Conservation (phyloP, 2,113 vertebrate species). For the Prietella phreatophila region DNA sequence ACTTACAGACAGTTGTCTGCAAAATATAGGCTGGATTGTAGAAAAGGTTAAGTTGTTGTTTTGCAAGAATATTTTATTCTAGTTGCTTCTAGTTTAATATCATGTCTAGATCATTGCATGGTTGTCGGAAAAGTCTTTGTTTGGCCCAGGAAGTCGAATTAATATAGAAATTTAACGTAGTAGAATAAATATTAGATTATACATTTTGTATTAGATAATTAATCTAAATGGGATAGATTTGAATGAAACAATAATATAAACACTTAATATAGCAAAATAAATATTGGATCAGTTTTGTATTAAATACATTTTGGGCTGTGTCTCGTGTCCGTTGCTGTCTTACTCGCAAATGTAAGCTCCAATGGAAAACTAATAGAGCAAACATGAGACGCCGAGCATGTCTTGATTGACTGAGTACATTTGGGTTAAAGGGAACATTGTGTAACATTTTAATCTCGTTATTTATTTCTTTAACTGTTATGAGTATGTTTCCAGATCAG, state of each 20-base stretch:
- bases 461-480: neutral
- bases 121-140: neutral
- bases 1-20: neutral
- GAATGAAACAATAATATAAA: neutral
- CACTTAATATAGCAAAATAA: neutral
- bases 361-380: neutral
- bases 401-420: neutral
- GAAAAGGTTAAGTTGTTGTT: neutral
- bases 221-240: neutral
- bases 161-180: neutral
- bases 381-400: neutral
- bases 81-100: neutral
- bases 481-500: neutral
- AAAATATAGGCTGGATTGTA: neutral
- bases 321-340: neutral
- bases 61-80: neutral
- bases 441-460: neutral
- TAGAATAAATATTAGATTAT: neutral
- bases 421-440: neutral
- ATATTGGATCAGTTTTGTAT: no score
- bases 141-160: neutral
- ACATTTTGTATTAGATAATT: neutral
- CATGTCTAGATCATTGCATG: neutral
- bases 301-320: neutral
- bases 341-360: neutral